Conservation (phyloP, 2,797 vertebrate genomes). For the Amniataba percoides region DNA sequence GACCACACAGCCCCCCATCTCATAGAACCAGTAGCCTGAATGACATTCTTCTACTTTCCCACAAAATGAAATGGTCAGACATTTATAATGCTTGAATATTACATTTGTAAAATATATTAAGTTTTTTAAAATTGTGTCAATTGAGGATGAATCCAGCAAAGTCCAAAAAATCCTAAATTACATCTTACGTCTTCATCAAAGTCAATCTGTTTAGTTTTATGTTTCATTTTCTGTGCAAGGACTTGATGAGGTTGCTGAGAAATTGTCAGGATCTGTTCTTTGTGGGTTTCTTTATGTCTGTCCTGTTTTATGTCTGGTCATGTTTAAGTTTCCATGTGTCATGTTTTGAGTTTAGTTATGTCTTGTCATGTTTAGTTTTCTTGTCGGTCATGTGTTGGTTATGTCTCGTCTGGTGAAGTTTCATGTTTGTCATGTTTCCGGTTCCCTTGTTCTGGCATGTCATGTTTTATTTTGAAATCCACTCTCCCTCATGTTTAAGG, state of each 20-base stretch:
- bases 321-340: too few species aligned
- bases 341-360: too few species aligned
- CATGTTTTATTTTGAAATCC: too few species aligned
- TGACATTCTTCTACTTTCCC: conserved; percentile 41
- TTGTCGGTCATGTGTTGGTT: too few species aligned
- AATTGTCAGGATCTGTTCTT: too few species aligned
- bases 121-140: neutral
- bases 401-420: too few species aligned
- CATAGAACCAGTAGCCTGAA: conserved; percentile 11
- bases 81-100: neutral
- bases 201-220: neutral
- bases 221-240: neutral
- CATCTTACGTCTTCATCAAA: neutral
- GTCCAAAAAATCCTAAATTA: neutral
- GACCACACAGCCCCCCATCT: neutral
- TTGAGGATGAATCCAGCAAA: neutral
- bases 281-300: too few species aligned
- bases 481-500: too few species aligned
- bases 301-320: too few species aligned
- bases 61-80: neutral
- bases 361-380: too few species aligned
- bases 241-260: neutral
- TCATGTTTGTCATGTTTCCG: too few species aligned
- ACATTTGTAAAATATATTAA: neutral
- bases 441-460: too few species aligned